Conservation (phyloP, 2,888 invertebrate genomes). For the Macrostomum cliftonense region DNA sequence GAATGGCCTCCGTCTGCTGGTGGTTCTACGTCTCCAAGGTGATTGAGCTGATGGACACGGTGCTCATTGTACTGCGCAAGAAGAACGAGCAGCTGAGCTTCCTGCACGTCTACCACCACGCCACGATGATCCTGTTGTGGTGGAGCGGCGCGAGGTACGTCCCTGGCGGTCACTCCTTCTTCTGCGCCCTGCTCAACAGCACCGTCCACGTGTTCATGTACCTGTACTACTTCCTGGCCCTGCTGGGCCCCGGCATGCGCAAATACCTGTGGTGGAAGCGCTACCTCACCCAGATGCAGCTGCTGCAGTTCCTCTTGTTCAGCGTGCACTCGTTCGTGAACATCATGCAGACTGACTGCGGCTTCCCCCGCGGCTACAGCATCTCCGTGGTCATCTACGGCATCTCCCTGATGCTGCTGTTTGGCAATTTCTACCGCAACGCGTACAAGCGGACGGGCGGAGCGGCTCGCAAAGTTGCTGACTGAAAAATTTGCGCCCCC, state of each 20-base stretch:
- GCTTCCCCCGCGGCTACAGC: conserved; percentile 19
- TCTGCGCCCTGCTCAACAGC: conserved; percentile 28
- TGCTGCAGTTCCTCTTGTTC: conserved; percentile 1
- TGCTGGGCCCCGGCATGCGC: conserved; percentile 32
- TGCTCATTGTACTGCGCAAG: conserved; percentile 33
- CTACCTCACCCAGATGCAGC: conserved; percentile 26
- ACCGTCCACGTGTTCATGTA: conserved; percentile 37
- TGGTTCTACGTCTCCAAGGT: conserved; percentile 32
- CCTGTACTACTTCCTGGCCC: conserved; percentile 33
- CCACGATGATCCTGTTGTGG: conserved; percentile 29
- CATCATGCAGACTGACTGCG: conserved; percentile 2
- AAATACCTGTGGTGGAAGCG: conserved; percentile 38
- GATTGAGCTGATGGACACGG: conserved; percentile 31
- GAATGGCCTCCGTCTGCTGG: conserved; percentile 27
- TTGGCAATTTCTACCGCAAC: conserved; percentile 31
- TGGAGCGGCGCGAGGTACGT: conserved; percentile 11
- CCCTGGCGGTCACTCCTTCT: conserved; percentile 7
- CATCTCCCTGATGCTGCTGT: conserved; percentile 25
- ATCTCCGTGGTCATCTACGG: conserved; percentile 30
- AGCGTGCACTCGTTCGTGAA: conserved; percentile 15
- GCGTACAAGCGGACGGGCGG: conserved; percentile 16
- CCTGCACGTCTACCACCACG: conserved; percentile 33
- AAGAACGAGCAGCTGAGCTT: conserved; percentile 26
- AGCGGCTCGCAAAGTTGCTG: no score
- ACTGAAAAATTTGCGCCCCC: no score